Percentiles rank a stretch among this genome's conserved stretches.
Evolutionary conservation across 2,113 vertebrate genomes (phyloP).

Genomic region (Corvus hawaiiensis): DNA sequence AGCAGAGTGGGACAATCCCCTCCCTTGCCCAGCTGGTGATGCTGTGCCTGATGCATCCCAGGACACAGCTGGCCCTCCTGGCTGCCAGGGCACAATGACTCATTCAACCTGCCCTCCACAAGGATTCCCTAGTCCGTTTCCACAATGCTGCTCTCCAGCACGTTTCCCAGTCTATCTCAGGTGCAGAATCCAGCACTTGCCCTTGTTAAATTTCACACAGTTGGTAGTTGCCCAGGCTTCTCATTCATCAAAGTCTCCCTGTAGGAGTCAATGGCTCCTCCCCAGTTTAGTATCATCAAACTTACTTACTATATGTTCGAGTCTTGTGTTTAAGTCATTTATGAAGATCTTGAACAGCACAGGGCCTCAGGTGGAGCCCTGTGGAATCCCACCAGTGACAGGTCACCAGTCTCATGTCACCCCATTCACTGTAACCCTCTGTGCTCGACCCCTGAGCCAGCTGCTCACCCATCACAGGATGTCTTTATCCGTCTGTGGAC

Average conservation of each 20-base stretch:
- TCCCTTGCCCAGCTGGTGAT: background rate
- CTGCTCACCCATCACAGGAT: background rate
- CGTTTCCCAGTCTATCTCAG: background rate
- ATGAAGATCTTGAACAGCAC: background rate
- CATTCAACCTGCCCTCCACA: background rate
- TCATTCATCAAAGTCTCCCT: background rate
- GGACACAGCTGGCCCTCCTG: fast-evolving
- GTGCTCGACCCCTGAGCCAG: background rate
- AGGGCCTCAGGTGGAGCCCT: fast-evolving
- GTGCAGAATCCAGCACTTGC: background rate
- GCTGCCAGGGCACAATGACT: background rate
- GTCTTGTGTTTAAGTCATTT: background rate
- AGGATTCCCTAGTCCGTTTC: background rate
- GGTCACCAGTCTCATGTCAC: background rate
- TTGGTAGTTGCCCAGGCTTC: background rate
- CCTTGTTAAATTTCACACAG: background rate
- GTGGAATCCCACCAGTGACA: background rate
- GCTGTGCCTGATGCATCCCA: background rate
- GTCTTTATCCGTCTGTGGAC: background rate
- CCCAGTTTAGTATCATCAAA: background rate
- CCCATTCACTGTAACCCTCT: background rate
- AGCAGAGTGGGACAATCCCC: fast-evolving
- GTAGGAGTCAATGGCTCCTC: background rate
- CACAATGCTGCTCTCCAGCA: background rate
- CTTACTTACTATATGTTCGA: background rate